These are phyloP conservation scores for Apodemia mormo DNA, from an alignment of 2,888 invertebrate species.

Conservation along the genomic window DNA sequence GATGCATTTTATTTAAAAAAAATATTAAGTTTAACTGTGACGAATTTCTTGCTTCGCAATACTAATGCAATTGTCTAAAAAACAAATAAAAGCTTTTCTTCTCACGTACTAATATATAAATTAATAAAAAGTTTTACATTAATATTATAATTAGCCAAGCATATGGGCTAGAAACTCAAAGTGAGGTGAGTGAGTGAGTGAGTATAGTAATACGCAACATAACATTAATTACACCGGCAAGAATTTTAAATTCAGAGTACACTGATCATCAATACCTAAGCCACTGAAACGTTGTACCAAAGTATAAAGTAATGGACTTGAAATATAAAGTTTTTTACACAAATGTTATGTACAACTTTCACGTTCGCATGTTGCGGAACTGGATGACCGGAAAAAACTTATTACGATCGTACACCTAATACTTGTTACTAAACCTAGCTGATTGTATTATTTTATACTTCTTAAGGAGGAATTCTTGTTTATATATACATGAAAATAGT, in stretches of 20 bases:
- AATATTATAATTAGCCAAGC: too few species aligned
- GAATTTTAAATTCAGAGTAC: neutral
- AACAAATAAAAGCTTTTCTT: too few species aligned
- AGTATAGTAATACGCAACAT: neutral
- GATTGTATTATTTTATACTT: neutral
- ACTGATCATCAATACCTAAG: neutral
- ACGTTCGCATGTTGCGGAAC: slow-evolving; percentile 48
- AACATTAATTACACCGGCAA: neutral
- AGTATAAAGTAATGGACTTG: neutral
- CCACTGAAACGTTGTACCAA: neutral
- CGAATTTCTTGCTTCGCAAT: too few species aligned
- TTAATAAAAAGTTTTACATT: too few species aligned
- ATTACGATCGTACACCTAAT: slow-evolving; percentile 14
- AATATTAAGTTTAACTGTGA: too few species aligned
- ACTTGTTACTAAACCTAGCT: neutral
- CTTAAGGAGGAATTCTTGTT: too few species aligned
- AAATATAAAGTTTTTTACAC: slow-evolving; percentile 33
- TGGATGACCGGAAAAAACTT: slow-evolving; percentile 39
- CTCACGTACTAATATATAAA: too few species aligned
- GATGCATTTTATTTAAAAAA: too few species aligned
- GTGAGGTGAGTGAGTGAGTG: too few species aligned
- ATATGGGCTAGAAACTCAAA: too few species aligned
- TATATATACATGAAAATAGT: too few species aligned
- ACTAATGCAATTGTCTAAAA: too few species aligned
- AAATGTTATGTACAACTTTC: slow-evolving; percentile 44